Base-by-base conservation (phyloP, 2,888 invertebrate species). In the Cosmia pyralina region DNA sequence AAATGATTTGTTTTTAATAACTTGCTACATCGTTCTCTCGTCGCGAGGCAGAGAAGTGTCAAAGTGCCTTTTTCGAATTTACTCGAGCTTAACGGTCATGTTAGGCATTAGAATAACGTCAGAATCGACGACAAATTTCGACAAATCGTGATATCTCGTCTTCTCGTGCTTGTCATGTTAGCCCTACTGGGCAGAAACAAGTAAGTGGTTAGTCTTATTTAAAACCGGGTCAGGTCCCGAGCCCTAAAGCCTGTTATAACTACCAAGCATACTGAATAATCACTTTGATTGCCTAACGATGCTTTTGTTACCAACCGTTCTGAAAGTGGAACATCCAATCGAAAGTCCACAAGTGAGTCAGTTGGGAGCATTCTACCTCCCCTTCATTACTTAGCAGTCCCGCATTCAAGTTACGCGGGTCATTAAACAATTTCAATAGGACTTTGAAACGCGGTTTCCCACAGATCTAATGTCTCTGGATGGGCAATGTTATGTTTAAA, bases 381-480 rank as follows among this genome's bases (percentile, higher is more conserved):
- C 87, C 88, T 87, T 88, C 83, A 87, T 88, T 87, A 88, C 87
- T 87, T 85, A 82, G 72, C 75, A 77, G 81, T 82, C 88, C 88
- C 85, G 83, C 86, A 87, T 89, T 88, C 85, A 87, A 87, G 87
- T 88, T 89, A 88, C 85, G 83, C 88, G 89, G 89, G 84, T 88
- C 92, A 90, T 90, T 91, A 89, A 87, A 87, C 90, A 90, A 85
- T 89, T 88, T 90, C 85, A 90, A 90, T 89, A 78, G 88, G 85
- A 88, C 84, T 83, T 85, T 84, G 85, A 86, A 87, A 82, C 84
- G 75, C 46, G 74, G 77, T 78, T 83, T 83, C 73, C 65, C 81
- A 82, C 74, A 72, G 83, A 83, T 81, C 62, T 79, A 75, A 77
- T 72, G 72, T 81, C 77, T 13, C 85, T 83, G 57, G 80, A 82